Conservation (phyloP, 2,797 vertebrate genomes). For the Agapornis canus region DNA sequence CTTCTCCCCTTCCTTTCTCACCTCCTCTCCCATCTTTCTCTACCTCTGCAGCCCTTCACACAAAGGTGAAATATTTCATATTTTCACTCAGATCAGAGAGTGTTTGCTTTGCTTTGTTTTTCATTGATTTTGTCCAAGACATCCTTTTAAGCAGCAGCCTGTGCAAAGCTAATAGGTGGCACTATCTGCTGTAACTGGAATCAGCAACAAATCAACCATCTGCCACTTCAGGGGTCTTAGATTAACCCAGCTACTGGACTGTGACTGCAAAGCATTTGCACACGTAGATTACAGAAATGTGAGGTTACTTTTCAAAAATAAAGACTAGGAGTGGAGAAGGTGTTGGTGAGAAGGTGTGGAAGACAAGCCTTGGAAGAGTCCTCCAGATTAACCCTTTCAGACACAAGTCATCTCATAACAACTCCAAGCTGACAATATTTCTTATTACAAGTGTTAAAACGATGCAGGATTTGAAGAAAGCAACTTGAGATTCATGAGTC, state of each 20-base stretch:
- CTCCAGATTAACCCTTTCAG: background rate
- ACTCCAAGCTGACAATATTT: background rate
- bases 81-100: slow-evolving; percentile 1
- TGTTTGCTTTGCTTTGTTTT: background rate
- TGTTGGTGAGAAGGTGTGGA: background rate
- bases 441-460: background rate
- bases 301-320: background rate
- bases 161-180: slow-evolving; percentile 47
- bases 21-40: background rate
- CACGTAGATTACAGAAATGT: slow-evolving; percentile 52
- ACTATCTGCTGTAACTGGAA: slow-evolving; percentile 43
- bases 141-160: slow-evolving; percentile 28
- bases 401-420: background rate
- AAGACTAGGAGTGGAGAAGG: background rate
- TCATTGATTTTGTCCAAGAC: slow-evolving; percentile 3
- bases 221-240: slow-evolving; percentile 50
- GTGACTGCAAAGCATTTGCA: slow-evolving; percentile 41
- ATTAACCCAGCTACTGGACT: slow-evolving; percentile 53
- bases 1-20: background rate
- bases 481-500: background rate
- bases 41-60: background rate
- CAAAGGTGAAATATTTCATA: slow-evolving; percentile 19
- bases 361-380: background rate
- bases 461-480: background rate
- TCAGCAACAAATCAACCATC: slow-evolving; percentile 62